Base-by-base conservation (phyloP, 2,888 invertebrate species). In the Clivina fossor region DNA sequence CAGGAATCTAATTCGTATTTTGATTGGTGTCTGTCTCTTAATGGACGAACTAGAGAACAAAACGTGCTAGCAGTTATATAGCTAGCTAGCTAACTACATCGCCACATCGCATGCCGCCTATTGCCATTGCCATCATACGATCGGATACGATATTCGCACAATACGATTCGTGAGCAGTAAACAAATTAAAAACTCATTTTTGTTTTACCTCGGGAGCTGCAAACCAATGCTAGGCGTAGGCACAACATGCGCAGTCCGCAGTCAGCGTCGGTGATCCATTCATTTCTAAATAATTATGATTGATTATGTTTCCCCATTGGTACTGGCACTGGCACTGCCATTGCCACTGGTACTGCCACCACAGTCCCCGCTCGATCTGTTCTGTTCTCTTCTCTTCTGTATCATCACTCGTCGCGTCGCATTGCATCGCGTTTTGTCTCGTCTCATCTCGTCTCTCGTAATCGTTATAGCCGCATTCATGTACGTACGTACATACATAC, bases 111-210 rank as follows among this genome's bases (percentile, higher is more conserved):
- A n/a, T n/a, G n/a, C n/a, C n/a, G 26, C 26, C 26, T 24, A n/a
- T n/a, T 24, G 9, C 26, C 26, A 4, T 24, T 24, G 9, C 26
- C 26, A 4, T 7, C 38, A 19, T 20, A 20, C 38, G 38, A 11
- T 9, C 38, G 26, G 19, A 20, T 38, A 19, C 38, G 19, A 41
- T 41, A 24, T 41, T 41, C 22, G 41, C 26, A 41, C 24, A 35
- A 35, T 47, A 47, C 47, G 22, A 38, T 51, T 33, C 24, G 43
- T 51, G 43, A 51, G 33, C 40, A 41, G 41, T 51, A 40, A 51
- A 41, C 51, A 51, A 41, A 51, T 51, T 51, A 51, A 51, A 51
- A 51, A 41, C 33, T 51, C 51, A 51, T 51, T 51, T 51, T 51
- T 41, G 41, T 51, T 33, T 32, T 51, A 51, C 41, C 51, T 51